Base-by-base conservation (phyloP, 1,140 invertebrate genomes). In the Nasonia vitripennis region DNA sequence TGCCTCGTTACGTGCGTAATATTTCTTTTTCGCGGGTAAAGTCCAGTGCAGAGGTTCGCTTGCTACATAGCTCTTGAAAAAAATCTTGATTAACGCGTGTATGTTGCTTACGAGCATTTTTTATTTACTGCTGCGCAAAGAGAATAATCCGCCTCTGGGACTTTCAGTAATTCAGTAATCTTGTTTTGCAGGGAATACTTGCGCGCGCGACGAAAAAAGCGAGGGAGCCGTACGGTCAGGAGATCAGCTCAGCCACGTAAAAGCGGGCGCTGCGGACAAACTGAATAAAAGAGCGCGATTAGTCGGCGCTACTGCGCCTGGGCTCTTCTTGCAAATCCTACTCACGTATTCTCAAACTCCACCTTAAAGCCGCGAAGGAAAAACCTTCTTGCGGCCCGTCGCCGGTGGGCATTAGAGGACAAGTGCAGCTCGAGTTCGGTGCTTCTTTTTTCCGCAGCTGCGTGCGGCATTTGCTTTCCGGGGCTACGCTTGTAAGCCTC, bases 341-440 rank as follows among this genome's bases (percentile, higher is more conserved):
- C 79, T 81, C 14, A 31, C 68, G 68, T 71, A 81, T 81, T 81
- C 68, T 48, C 9, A 41, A 20, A 41, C n/a, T 48, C 79, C 20
- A 27, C 77, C 27, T 62, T 67, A 70, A 62, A 67, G 23, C 77
- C 75, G 14, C 34, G n/a, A n/a, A 34, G 31, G 31, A n/a, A 78
- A 78, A 37, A 55, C 31, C 77, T 78, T 67, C 51, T 34, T 67
- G 9, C 31, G 51, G 27, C 20, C 20, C 27, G 23, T 62, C 11
- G 55, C 48, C 27, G 27, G 12, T 11, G 34, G 11, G n/a, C 31
- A 27, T 17, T 2, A 37, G 45, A 5, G 17, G 62, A 3, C 14
- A 62, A 70, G 55, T 45, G n/a, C 45, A 41, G 34, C 5, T n/a
- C 55, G 55, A 62, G 17, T n/a, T 62, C 55, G 27, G 67, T 41